Base-by-base conservation (phyloP, 2,797 vertebrate genomes). In the Melanotaenia maccullochi region DNA sequence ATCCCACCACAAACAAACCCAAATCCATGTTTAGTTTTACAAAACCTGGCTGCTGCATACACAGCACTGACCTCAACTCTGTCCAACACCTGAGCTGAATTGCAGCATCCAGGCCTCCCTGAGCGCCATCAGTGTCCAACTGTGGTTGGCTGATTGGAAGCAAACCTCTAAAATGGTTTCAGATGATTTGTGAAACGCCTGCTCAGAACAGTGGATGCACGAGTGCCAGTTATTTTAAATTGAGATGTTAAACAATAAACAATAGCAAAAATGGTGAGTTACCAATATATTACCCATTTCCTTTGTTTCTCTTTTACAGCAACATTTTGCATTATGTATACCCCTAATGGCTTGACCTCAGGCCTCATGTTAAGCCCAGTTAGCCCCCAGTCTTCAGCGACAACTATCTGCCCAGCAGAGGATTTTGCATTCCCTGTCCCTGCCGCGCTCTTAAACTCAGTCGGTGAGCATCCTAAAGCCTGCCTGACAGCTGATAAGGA, bases 401-500 rank as follows among this genome's bases (percentile, higher is more conserved):
- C 40, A 47, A 55, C 64, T 63, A 65, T 0, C 73, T 40, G 55
- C 74, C 59, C 74, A 68, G 64, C 35, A 38, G 78, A 57, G 81
- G 82, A 87, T 83, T 80, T 76, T 51, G 63, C 47, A 13, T 4
- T 49, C 60, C 40, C 30, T 9, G 66, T 76, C 65, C 68, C 76
- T 0, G 42, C 71, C 1, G 55, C 70, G 82, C 78, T 69, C 71
- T 40, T 66, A 71, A 47, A 81, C 78, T 79, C 84, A 78, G 75
- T n/a, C 33, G 6, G 54, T 38, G 75, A 86, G 83, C 71, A 35
- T 69, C 82, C 68, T 82, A 85, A 87, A 86, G 88, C 79, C 89
- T 84, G 85, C 65, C 83, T 82, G 86, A 88, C 81, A 73, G 85
- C 81, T 81, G 91, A 92, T 93, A 92, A 92, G 85, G 52, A 62